These are phyloP conservation scores for Cyanoderma ruficeps DNA, from an alignment of 2,113 vertebrate species.

Conservation along the genomic window DNA sequence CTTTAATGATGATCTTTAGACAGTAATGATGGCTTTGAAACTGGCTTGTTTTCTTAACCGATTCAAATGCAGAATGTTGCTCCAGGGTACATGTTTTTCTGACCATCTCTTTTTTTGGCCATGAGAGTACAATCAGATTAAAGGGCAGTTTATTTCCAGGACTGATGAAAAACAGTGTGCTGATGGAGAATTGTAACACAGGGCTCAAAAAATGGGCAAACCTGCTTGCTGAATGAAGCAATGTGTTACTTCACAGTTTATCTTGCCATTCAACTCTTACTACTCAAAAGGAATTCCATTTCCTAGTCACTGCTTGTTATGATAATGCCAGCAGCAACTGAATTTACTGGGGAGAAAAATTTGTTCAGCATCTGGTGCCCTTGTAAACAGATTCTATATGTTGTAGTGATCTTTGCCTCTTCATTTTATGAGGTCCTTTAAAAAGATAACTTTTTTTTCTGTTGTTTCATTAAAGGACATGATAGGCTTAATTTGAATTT, in stretches of 20 bases:
- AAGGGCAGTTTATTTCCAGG: not conserved
- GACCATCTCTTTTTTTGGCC: not conserved
- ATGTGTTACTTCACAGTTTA: not conserved
- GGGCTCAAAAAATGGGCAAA: not conserved
- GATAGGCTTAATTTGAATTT: not conserved
- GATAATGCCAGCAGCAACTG: not conserved
- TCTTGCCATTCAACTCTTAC: not conserved
- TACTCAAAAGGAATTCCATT: not conserved
- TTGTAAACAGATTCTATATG: not conserved
- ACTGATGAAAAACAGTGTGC: not conserved
- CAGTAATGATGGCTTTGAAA: slow-evolving; percentile 29
- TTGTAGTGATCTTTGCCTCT: not conserved
- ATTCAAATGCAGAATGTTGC: slow-evolving; percentile 13
- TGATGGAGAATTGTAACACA: not conserved
- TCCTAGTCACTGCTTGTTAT: not conserved
- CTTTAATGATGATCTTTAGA: slow-evolving; percentile 24
- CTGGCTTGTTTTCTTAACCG: not conserved
- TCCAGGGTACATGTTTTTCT: slow-evolving; percentile 6
- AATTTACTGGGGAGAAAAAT: not conserved
- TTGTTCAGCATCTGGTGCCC: not conserved
- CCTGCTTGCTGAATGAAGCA: not conserved
- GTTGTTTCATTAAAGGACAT: not conserved
- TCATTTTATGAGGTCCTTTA: not conserved
- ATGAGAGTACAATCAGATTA: not conserved
- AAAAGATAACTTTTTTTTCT: not conserved